Percentiles rank a stretch among this genome's conserved stretches.
Conservation (phyloP, 2,797 vertebrate species). For the Podargus strigoides region DNA sequence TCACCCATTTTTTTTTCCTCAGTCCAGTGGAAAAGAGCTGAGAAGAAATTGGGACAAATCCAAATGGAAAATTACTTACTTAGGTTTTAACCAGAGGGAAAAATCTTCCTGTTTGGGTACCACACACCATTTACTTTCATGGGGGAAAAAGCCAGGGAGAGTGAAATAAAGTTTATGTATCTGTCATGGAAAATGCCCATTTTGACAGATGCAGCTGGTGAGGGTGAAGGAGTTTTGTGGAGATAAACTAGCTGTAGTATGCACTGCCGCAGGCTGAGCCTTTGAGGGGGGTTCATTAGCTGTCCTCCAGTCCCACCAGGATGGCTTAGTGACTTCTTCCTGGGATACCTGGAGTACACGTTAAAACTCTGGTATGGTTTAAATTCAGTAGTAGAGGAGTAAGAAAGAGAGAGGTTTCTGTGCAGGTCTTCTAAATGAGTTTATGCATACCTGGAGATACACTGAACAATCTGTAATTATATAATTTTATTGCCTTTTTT, state of each 20-base stretch:
- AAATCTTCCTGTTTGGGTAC: background rate
- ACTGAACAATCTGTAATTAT: background rate
- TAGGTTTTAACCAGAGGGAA: background rate
- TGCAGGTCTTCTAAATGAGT: background rate
- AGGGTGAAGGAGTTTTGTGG: background rate
- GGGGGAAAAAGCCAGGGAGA: background rate
- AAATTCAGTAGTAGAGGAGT: background rate
- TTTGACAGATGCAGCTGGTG: background rate
- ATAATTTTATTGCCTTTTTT: constrained; percentile 31
- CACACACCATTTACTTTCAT: background rate
- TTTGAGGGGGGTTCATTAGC: background rate
- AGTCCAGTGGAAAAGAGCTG: background rate
- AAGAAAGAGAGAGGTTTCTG: background rate
- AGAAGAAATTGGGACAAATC: background rate
- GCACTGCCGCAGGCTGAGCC: background rate
- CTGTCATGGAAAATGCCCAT: background rate
- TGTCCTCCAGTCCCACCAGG: background rate
- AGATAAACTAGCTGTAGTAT: background rate
- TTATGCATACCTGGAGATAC: background rate
- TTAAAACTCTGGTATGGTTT: background rate
- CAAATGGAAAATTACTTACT: background rate
- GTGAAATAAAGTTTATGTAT: background rate
- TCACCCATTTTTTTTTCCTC: background rate
- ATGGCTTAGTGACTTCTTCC: background rate
- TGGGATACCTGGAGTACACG: background rate